A percentile compares a stretch with the other conserved stretches of the same genome.
These are phyloP conservation scores for Steinernema scapterisci DNA, from an alignment of 2,888 invertebrate genomes.

Conservation along the genomic window DNA sequence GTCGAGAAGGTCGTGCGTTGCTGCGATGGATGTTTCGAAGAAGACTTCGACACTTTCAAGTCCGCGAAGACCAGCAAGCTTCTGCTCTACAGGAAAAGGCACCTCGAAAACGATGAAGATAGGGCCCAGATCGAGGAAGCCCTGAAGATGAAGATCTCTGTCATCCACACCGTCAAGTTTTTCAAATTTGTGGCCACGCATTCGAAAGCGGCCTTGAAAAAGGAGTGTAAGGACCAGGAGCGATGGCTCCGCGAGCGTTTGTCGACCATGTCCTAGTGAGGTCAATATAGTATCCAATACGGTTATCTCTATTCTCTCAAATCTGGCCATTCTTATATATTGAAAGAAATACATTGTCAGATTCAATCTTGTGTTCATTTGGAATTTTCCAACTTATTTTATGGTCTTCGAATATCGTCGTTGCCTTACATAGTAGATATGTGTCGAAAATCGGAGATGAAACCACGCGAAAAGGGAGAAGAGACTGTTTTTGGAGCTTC, in stretches of 20 bases:
- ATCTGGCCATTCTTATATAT: too few relatives aligned
- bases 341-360: neutral
- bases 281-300: too few relatives aligned
- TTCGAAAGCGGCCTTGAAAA: neutral
- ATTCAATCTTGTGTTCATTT: conserved; percentile 1
- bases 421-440: too few relatives aligned
- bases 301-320: too few relatives aligned
- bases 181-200: neutral
- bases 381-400: neutral
- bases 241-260: too few relatives aligned
- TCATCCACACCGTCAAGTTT: neutral
- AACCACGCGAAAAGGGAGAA: too few relatives aligned
- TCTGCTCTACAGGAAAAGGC: neutral
- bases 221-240: neutral
- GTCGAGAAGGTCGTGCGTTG: neutral
- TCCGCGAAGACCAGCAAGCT: neutral
- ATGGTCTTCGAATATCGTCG: too few relatives aligned
- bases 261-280: too few relatives aligned
- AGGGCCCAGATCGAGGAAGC: neutral
- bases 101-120: neutral
- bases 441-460: too few relatives aligned
- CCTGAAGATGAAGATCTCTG: neutral
- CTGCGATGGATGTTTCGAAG: neutral
- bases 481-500: too few relatives aligned
- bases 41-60: neutral